A percentile compares a stretch with the other conserved stretches of the same genome.
Evolutionary conservation across 2,888 invertebrate genomes (phyloP).

Genomic region (Protophormia terraenovae): DNA sequence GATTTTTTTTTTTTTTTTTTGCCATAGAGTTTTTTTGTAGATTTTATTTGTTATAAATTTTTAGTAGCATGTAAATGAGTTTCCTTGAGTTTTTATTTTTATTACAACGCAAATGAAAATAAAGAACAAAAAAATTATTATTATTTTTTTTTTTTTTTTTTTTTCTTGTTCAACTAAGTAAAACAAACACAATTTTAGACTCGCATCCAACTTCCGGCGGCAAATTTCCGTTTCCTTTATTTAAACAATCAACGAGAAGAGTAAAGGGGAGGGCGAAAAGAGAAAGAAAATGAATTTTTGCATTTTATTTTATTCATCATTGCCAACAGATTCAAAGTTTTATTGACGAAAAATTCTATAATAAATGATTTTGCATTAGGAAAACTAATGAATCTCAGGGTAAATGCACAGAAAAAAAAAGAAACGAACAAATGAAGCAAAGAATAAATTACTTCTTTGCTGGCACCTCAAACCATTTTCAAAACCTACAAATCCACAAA

Average conservation of each 20-base stretch:
- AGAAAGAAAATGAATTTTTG: constrained; percentile 13
- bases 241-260: constrained; percentile 22
- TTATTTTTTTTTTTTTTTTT: background rate
- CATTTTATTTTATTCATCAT: constrained; percentile 51
- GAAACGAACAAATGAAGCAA: background rate
- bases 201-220: constrained; percentile 63
- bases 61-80: constrained; percentile 63
- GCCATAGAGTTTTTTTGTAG: too few species aligned
- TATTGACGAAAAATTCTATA: constrained; percentile 64
- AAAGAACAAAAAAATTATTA: background rate
- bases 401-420: background rate
- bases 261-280: background rate
- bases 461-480: constrained; percentile 7
- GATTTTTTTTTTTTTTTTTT: constrained; percentile 32
- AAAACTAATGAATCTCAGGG: constrained; percentile 62
- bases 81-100: constrained; percentile 38
- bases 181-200: constrained; percentile 57
- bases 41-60: constrained; percentile 44
- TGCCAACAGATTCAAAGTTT: constrained; percentile 59
- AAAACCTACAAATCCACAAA: constrained; percentile 30
- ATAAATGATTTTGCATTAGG: constrained; percentile 67
- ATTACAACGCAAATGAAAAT: constrained; percentile 11
- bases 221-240: constrained; percentile 63
- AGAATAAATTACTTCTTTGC: constrained; percentile 43
- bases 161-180: background rate